A percentile compares a stretch with the other conserved stretches of the same genome.
These are phyloP conservation scores for Phrynosoma blainvillii DNA, from an alignment of 2,113 vertebrate genomes.

Conservation along the genomic window DNA sequence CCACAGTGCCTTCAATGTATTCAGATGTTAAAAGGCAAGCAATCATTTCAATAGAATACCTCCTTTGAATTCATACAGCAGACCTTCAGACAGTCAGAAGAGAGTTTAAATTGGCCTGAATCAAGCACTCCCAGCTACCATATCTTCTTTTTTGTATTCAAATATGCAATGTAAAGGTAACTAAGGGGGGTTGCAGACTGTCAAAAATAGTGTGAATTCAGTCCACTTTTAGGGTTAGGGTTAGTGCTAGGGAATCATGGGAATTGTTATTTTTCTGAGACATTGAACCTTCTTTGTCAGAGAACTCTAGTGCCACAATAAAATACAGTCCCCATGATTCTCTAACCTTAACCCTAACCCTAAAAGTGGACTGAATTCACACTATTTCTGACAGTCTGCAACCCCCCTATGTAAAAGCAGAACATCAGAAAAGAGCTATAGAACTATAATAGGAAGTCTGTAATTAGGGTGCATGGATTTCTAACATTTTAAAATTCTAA, in stretches of 20 bases:
- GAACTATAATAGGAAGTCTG: conserved; percentile 59
- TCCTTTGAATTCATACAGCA: conserved; percentile 60
- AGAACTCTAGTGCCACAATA: no score
- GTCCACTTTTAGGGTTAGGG: no score
- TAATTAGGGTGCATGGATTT: conserved; percentile 71
- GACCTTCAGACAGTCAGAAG: conserved; percentile 57
- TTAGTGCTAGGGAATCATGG: no score
- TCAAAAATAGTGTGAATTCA: no score
- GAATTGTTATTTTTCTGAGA: no score
- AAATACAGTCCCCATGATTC: no score
- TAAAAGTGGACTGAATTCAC: no score
- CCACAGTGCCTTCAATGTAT: conserved; percentile 47
- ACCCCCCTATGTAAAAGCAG: no score
- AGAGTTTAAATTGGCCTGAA: conserved; percentile 60
- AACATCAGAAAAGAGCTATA: conserved; percentile 54
- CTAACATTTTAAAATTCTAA: conserved; percentile 64
- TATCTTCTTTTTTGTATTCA: conserved; percentile 59
- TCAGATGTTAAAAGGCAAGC: conserved; percentile 45
- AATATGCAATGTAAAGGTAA: conserved; percentile 60
- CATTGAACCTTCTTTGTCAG: no score
- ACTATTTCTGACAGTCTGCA: no score
- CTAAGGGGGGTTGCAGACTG: no score
- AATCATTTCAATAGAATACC: conserved; percentile 60
- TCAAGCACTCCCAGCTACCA: conserved; percentile 32
- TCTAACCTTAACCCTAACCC: no score